phyloP scores from a whole-genome alignment of 2,797 vertebrate genomes.

The Hephaestus fuliginosus region DNA sequence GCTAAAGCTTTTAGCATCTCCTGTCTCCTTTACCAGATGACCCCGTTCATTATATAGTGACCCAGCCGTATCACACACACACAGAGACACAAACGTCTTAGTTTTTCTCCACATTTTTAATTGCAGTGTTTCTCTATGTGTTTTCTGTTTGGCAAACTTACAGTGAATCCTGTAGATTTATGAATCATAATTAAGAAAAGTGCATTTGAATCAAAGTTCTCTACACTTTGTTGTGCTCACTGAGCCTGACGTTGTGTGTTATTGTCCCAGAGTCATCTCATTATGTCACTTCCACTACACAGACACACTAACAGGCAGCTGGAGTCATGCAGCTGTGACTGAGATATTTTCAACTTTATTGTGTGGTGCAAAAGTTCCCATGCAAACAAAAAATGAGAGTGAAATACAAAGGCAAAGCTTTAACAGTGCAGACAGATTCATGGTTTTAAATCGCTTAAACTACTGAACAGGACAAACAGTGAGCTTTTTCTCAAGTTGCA shows the following conservation, averaged over 20 bases:
- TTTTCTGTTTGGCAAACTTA: no score
- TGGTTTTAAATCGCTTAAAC: neutral
- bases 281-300: neutral
- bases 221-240: neutral
- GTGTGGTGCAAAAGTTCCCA: neutral
- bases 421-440: neutral
- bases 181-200: neutral
- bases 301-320: no score
- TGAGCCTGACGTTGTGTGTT: neutral
- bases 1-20: neutral
- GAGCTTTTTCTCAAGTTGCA: no score
- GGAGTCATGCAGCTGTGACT: neutral
- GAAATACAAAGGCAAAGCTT: no score
- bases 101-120: no score
- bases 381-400: neutral
- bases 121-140: neutral
- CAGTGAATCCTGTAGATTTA: no score
- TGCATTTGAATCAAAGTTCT: neutral
- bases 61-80: neutral
- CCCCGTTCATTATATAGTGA: constrained; percentile 22
- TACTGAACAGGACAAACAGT: neutral
- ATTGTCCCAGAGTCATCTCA: neutral
- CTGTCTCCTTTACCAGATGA: constrained; percentile 7
- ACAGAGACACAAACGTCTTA: neutral
- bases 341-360: neutral